These are phyloP conservation scores for Colostygia pectinataria DNA, from an alignment of 2,888 invertebrate genomes.

Conservation along the genomic window DNA sequence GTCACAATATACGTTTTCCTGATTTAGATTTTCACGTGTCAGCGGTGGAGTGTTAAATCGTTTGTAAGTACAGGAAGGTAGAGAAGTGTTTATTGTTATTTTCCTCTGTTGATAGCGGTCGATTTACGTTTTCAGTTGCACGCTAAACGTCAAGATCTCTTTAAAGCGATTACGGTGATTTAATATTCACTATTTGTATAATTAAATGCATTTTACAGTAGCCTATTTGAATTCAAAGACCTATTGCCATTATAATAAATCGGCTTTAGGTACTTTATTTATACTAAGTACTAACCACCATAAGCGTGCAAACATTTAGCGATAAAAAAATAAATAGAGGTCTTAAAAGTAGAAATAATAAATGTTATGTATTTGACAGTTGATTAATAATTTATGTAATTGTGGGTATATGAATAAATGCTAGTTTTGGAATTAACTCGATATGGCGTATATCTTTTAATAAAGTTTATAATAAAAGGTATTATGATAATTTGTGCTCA, in stretches of 20 bases:
- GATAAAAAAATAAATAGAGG: too few species aligned
- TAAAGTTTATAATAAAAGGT: too few species aligned
- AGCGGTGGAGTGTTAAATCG: conserved; percentile 42
- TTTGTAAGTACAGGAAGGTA: conserved; percentile 58
- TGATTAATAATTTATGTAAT: too few species aligned
- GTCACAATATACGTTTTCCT: conserved; percentile 24
- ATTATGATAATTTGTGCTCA: too few species aligned
- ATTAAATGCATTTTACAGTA: conserved; percentile 25
- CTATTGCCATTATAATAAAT: conserved; percentile 18
- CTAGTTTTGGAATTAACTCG: too few species aligned
- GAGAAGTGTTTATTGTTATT: conserved; percentile 68
- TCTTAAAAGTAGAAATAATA: too few species aligned
- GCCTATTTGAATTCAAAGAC: conserved; percentile 22
- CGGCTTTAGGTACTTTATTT: neutral
- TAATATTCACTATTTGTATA: conserved; percentile 32
- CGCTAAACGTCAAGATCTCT: conserved; percentile 36
- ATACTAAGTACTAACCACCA: too few species aligned
- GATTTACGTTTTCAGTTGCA: conserved; percentile 38
- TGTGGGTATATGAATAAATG: too few species aligned
- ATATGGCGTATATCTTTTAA: too few species aligned
- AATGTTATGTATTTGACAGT: too few species aligned
- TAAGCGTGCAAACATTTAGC: too few species aligned
- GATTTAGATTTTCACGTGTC: conserved; percentile 29
- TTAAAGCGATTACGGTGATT: conserved; percentile 37
- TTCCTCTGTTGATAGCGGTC: conserved; percentile 39